Evolutionary conservation across 2,797 vertebrate species (phyloP).

Genomic region (Adrianichthys oophorus): DNA sequence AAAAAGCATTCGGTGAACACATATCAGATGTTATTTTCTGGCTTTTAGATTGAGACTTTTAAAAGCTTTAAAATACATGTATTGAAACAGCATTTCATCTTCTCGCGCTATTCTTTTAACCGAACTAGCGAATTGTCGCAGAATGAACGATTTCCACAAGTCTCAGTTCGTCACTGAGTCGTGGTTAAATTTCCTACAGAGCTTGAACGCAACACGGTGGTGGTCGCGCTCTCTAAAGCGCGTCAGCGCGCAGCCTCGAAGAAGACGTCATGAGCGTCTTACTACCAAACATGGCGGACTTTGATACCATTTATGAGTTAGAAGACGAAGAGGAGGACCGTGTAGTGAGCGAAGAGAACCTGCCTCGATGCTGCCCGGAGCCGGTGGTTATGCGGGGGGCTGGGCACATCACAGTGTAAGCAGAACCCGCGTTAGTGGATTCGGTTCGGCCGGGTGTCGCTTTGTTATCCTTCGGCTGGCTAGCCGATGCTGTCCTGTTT

Average conservation of each 20-base stretch:
- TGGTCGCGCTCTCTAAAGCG: slow-evolving; percentile 9
- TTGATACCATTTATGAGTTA: slow-evolving; percentile 98
- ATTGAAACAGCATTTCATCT: no score
- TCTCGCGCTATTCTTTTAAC: no score
- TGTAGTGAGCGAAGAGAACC: slow-evolving; percentile 89
- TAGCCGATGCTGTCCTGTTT: slow-evolving; percentile 54
- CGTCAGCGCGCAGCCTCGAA: slow-evolving; percentile 33
- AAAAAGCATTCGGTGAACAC: no score
- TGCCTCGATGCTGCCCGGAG: slow-evolving; percentile 88
- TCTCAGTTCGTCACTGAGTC: no score
- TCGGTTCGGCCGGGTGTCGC: slow-evolving; percentile 12
- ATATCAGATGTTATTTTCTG: no score
- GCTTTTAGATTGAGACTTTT: no score
- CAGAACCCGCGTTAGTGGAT: slow-evolving; percentile 18
- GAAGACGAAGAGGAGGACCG: slow-evolving; percentile 89
- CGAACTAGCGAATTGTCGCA: no score
- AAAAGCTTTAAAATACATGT: no score
- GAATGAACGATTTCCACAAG: no score
- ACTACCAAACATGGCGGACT: slow-evolving; percentile 98
- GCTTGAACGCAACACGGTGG: slow-evolving; percentile 1
- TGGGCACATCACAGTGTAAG: slow-evolving; percentile 99
- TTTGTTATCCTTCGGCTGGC: slow-evolving; percentile 36
- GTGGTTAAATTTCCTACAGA: no score
- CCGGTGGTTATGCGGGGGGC: slow-evolving; percentile 94
- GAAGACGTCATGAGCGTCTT: slow-evolving; percentile 90